Percentiles rank a stretch among this genome's conserved stretches.
Conservation (phyloP, 2,888 invertebrate genomes). For the Hedya salicella region DNA sequence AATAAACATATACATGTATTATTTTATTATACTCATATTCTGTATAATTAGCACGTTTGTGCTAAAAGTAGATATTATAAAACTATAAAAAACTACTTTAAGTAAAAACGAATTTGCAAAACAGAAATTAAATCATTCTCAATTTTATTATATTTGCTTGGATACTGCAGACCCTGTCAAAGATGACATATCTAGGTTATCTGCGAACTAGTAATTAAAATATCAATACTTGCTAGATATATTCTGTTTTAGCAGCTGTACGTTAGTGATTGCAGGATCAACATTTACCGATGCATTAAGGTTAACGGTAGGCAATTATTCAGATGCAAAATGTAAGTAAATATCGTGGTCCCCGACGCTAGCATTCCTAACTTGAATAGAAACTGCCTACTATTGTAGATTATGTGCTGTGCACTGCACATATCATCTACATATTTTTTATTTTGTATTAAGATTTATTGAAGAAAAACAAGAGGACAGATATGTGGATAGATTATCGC, state of each 20-base stretch:
- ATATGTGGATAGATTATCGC: no score
- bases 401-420: not conserved
- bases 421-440: no score
- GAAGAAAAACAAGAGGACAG: not conserved
- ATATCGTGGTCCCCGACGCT: not conserved
- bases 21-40: not conserved
- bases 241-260: not conserved
- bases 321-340: slow-evolving; percentile 27
- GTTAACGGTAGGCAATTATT: slow-evolving; percentile 34
- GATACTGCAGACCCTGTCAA: slow-evolving; percentile 5
- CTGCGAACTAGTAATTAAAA: slow-evolving; percentile 11
- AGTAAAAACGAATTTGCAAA: not conserved
- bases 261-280: slow-evolving; percentile 3
- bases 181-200: slow-evolving; percentile 23
- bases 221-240: not conserved
- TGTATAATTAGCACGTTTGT: slow-evolving; percentile 4
- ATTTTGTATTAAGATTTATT: no score
- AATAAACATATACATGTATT: not conserved
- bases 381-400: slow-evolving; percentile 1
- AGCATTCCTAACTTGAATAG: not conserved
- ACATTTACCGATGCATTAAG: slow-evolving; percentile 39
- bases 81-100: slow-evolving; percentile 9
- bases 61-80: slow-evolving; percentile 17
- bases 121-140: no score
- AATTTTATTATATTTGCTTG: no score